These are phyloP conservation scores for Hystrix cristata DNA, from an alignment of 2,113 vertebrate genomes.

Conservation along the genomic window DNA sequence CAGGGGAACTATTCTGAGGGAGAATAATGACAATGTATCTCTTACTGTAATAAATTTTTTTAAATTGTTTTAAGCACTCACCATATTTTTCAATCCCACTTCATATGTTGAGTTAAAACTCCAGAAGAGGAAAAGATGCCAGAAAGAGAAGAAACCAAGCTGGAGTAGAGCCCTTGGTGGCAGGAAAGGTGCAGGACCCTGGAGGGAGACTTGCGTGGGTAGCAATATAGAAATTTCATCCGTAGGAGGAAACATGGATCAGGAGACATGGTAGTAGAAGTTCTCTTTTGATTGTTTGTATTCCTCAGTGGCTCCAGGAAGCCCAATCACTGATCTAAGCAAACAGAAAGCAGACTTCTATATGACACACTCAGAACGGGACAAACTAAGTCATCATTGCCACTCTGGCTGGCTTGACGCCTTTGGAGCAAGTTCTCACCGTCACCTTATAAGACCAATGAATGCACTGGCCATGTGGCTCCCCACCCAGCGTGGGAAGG, in stretches of 20 bases:
- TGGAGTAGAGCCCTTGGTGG: background rate
- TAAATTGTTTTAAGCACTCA: background rate
- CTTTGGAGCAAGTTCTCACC: background rate
- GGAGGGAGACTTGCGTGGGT: background rate
- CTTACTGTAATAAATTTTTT: background rate
- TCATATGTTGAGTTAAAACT: background rate
- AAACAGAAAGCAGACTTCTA: background rate
- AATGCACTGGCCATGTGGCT: background rate
- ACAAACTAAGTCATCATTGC: background rate
- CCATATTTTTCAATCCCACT: background rate
- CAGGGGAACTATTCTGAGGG: background rate
- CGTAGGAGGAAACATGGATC: background rate
- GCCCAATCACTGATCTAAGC: background rate
- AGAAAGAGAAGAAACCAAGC: background rate
- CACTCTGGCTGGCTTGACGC: background rate
- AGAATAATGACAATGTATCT: background rate
- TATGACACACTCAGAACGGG: background rate
- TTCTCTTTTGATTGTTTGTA: background rate
- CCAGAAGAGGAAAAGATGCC: background rate
- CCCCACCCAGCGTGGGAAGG: fast-evolving
- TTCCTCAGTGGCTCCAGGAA: background rate
- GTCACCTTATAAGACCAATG: background rate
- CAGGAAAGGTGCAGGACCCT: background rate
- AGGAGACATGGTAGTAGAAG: background rate
- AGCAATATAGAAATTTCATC: background rate